These are phyloP conservation scores for Coracopsis vasa DNA, from an alignment of 2,113 vertebrate species.

Conservation along the genomic window DNA sequence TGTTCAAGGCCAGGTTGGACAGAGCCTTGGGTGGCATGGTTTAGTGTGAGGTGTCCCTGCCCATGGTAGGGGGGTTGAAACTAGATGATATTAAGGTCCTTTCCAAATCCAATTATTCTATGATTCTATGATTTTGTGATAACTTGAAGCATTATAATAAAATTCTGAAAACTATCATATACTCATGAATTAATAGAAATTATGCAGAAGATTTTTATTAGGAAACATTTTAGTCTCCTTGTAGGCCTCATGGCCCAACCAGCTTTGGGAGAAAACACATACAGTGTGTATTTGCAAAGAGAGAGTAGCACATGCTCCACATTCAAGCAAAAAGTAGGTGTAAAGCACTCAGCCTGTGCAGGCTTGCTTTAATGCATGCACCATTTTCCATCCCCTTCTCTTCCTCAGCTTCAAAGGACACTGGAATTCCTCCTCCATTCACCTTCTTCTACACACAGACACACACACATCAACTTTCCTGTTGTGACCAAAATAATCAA, in stretches of 20 bases:
- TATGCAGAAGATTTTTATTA: neutral
- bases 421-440: neutral
- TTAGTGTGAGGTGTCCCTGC: too few relatives aligned
- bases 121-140: too few relatives aligned
- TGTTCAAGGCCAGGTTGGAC: too few relatives aligned
- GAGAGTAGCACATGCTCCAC: accelerated
- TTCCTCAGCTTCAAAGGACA: neutral
- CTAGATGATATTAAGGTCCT: too few relatives aligned
- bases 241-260: neutral
- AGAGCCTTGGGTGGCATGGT: too few relatives aligned
- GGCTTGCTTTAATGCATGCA: accelerated
- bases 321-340: neutral
- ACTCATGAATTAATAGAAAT: neutral
- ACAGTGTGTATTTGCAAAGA: neutral
- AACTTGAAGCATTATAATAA: neutral
- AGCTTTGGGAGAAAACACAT: neutral
- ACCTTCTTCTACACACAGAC: neutral
- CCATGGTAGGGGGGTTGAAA: too few relatives aligned
- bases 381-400: neutral
- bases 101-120: too few relatives aligned
- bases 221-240: neutral
- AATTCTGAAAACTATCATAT: neutral
- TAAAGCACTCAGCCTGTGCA: neutral
- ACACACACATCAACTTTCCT: neutral
- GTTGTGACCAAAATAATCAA: neutral